phyloP scores from a whole-genome alignment of 2,113 vertebrate species.

The Rhinogobius similis region DNA sequence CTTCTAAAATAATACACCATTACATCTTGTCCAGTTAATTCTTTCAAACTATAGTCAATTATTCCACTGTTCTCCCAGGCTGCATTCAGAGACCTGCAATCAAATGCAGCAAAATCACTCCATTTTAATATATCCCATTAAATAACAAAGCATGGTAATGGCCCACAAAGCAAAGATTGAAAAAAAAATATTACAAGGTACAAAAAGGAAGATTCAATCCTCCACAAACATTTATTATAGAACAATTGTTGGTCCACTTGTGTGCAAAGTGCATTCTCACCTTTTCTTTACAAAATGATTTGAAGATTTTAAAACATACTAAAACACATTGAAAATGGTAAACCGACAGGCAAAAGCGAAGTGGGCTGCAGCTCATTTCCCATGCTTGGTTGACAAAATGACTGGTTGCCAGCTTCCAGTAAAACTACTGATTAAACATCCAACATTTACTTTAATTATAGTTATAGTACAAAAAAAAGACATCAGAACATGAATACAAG shows the following conservation, averaged over 20 bases:
- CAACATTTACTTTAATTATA: conserved; percentile 31
- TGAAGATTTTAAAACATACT: conserved; percentile 26
- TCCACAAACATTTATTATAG: conserved; percentile 39
- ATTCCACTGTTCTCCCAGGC: background rate
- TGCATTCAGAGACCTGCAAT: conserved; percentile 11
- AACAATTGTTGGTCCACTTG: conserved; percentile 41
- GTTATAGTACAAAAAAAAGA: conserved; percentile 17
- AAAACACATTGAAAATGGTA: conserved; percentile 17
- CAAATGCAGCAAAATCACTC: background rate
- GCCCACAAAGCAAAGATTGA: conserved; percentile 32
- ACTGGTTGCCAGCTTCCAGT: conserved; percentile 12
- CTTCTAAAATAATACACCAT: background rate
- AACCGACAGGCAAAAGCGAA: conserved; percentile 21
- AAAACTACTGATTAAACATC: conserved; percentile 11
- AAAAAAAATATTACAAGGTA: conserved; percentile 40
- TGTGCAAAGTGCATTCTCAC: conserved; percentile 64
- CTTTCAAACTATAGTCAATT: too few relatives aligned
- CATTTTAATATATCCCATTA: conserved; percentile 29
- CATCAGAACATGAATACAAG: conserved; percentile 25
- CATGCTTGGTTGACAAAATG: conserved; percentile 41
- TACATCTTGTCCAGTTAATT: conserved; percentile 26
- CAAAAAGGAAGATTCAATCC: conserved; percentile 62
- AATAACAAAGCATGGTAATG: conserved; percentile 54
- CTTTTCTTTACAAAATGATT: conserved; percentile 12
- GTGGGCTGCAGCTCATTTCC: conserved; percentile 4